Conservation (phyloP, 2,113 vertebrate species). For the Eurystomus gularis region DNA sequence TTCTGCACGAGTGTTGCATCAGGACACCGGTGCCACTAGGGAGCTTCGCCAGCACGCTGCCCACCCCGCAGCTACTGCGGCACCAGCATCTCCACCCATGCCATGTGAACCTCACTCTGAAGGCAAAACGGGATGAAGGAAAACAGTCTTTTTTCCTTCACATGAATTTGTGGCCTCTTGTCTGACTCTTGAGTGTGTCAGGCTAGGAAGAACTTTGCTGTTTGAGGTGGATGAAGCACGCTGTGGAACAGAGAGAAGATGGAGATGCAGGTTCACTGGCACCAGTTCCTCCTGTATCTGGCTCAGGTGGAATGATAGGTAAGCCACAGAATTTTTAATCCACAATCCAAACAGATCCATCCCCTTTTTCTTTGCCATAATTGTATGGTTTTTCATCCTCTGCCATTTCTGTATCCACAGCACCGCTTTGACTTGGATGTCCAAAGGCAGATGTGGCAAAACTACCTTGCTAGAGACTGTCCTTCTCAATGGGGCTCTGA, state of each 20-base stretch:
- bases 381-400: neutral
- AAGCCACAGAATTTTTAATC: neutral
- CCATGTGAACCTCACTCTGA: accelerated
- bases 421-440: neutral
- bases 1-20: neutral
- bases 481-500: neutral
- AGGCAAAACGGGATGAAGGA: neutral
- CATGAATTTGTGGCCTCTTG: neutral
- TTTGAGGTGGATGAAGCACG: neutral
- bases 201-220: neutral
- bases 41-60: accelerated
- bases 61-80: accelerated
- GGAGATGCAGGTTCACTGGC: neutral
- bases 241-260: neutral
- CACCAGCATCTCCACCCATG: accelerated
- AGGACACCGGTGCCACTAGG: accelerated
- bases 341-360: neutral
- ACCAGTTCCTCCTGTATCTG: neutral
- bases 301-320: neutral
- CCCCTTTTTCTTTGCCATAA: neutral
- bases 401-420: neutral
- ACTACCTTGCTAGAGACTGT: neutral
- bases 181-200: neutral
- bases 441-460: neutral
- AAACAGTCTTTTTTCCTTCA: neutral